A percentile compares a stretch with the other conserved stretches of the same genome.
These are phyloP conservation scores for Abramis brama DNA, from an alignment of 2,113 vertebrate genomes.

Conservation along the genomic window DNA sequence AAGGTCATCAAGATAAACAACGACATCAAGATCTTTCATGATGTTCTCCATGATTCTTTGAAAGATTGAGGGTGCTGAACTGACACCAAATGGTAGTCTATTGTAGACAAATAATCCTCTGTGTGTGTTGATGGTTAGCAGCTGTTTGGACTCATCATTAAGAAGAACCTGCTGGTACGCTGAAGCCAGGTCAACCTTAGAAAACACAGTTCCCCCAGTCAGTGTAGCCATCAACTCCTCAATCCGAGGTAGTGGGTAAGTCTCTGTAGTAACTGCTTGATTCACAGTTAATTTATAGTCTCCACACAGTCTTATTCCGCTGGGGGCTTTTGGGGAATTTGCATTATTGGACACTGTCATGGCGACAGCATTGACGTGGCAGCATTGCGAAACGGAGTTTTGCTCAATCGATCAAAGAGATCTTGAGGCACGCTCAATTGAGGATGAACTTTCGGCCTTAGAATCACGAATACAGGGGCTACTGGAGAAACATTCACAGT, in stretches of 20 bases:
- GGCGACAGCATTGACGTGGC: too few species aligned
- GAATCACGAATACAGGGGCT: too few species aligned
- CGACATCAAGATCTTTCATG: constrained; percentile 31
- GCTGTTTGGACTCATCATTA: constrained; percentile 39
- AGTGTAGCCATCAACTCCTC: constrained; percentile 53
- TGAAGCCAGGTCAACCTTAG: constrained; percentile 48
- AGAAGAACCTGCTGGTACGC: constrained; percentile 52
- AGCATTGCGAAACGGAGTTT: too few species aligned
- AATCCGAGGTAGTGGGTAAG: constrained; percentile 34
- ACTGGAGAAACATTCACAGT: too few species aligned
- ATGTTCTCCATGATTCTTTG: constrained; percentile 45
- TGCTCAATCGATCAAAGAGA: too few species aligned
- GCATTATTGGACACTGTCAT: too few species aligned
- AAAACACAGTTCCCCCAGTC: constrained; percentile 48
- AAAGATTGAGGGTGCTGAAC: constrained; percentile 4
- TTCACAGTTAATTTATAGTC: constrained; percentile 45
- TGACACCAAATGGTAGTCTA: constrained; percentile 14
- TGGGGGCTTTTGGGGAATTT: too few species aligned
- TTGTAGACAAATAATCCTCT: constrained; percentile 38
- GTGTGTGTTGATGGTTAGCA: constrained; percentile 37
- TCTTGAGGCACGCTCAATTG: too few species aligned
- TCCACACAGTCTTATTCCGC: too few species aligned
- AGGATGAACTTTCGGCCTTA: too few species aligned
- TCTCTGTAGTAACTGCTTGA: constrained; percentile 43
- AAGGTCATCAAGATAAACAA: background rate